Evolutionary conservation across 2,888 invertebrate genomes (phyloP), one percentile per base, ranked within the genome.

Genomic region (Trachelus iudaicus): DNA sequence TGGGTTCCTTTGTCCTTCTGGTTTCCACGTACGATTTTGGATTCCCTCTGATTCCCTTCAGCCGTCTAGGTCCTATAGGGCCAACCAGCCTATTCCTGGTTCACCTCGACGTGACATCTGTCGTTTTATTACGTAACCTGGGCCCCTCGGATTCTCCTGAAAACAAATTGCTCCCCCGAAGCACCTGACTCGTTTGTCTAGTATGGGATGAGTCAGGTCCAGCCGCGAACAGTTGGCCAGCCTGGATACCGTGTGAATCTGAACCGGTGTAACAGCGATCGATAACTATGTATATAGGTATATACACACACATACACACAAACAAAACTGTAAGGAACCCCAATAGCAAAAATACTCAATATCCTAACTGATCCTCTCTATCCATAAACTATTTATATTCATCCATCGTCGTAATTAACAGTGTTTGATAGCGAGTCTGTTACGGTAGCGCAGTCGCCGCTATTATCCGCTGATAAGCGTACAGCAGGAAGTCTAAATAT

Each of bases 101-200:
- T 71, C 15, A 31, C 34, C 31, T 74, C 74, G 37, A 13, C 37
- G 35, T 74, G 74, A 74, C 74, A 74, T 74, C 74, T 74, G 74
- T 6, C 74, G 74, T 37, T 34, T 35, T 30, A 74, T 74, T 74
- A 74, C 74, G 74, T 74, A 74, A 74, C 74, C 35, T 34, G 31
- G 23, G 30, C 71, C 56, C 56, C 9, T 56, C 56, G 30, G 30
- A 71, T n/a, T n/a, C 33, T 30, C 30, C 33, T 30, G 31, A 33
- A 31, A 34, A 33, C 30, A 31, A 31, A 34, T 30, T 71, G 31
- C 71, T 31, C 13, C 31, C 11, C 12, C 34, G 34, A 71, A 71
- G 3, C 71, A 71, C 71, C 71, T 71, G 71, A 71, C 71, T 33
- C 56, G 56, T 23, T 56, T 9, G 56, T 56, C 56, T 56, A 56